A percentile compares a stretch with the other conserved stretches of the same genome.
Evolutionary conservation across 1,140 invertebrate genomes (phyloP).

Genomic region (Theocolax elegans): DNA sequence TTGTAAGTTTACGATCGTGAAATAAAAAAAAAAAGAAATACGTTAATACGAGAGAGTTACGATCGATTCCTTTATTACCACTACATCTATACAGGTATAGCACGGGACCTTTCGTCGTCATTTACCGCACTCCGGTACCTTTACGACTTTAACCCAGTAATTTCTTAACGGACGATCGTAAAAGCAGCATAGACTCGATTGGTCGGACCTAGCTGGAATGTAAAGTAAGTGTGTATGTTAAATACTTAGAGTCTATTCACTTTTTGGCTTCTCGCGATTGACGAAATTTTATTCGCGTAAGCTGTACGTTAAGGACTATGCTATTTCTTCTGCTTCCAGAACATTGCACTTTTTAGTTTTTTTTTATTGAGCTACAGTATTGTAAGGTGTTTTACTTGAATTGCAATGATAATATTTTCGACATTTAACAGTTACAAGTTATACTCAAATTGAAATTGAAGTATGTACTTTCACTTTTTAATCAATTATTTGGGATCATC

Average conservation of each 20-base stretch:
- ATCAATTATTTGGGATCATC: too few relatives aligned
- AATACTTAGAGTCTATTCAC: background rate
- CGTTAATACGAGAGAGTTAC: conserved; percentile 44
- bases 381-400: too few relatives aligned
- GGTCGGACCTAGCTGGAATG: background rate
- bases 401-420: too few relatives aligned
- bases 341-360: too few relatives aligned
- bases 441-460: too few relatives aligned
- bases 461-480: too few relatives aligned
- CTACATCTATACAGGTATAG: background rate
- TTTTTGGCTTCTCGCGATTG: background rate
- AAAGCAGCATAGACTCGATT: background rate
- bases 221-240: conserved; percentile 27
- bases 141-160: conserved; percentile 15
- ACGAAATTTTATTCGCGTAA: conserved; percentile 3
- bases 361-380: too few relatives aligned
- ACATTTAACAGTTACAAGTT: too few relatives aligned
- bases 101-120: background rate
- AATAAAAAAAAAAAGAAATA: conserved; percentile 51
- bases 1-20: conserved; percentile 59
- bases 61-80: conserved; percentile 36
- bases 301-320: too few relatives aligned
- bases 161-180: conserved; percentile 25
- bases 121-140: background rate
- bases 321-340: too few relatives aligned